A percentile compares a stretch with the other conserved stretches of the same genome.
phyloP scores from a whole-genome alignment of 2,888 invertebrate species.

The Stegana nigrithorax region DNA sequence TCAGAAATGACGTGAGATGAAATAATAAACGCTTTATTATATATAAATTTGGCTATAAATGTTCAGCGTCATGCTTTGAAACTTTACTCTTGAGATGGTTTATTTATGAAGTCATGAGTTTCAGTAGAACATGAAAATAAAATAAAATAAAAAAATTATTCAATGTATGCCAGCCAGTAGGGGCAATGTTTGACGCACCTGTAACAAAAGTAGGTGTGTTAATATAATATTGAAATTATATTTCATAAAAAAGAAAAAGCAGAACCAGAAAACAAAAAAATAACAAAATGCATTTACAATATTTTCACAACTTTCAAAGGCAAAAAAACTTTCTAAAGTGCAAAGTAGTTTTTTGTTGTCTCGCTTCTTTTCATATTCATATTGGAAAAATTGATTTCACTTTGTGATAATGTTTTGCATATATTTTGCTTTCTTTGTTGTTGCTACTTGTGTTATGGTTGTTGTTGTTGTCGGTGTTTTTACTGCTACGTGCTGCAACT shows the following conservation, averaged over 20 bases:
- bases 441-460: too few relatives aligned
- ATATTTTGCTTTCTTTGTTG: conserved; percentile 30
- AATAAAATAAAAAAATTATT: conserved; percentile 1
- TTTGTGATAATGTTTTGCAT: conserved; percentile 48
- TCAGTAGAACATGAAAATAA: not conserved
- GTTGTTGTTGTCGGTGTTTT: not conserved
- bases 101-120: conserved; percentile 3
- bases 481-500: conserved; percentile 9
- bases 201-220: too few relatives aligned
- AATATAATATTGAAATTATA: too few relatives aligned
- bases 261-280: not conserved
- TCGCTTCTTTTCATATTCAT: conserved; percentile 1
- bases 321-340: not conserved
- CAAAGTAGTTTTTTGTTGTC: not conserved
- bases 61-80: not conserved
- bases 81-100: not conserved
- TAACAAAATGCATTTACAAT: too few relatives aligned
- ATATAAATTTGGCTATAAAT: not conserved
- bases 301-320: not conserved
- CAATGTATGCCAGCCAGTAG: too few relatives aligned
- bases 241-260: not conserved
- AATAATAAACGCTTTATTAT: conserved; percentile 12
- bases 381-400: conserved; percentile 45
- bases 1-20: conserved; percentile 6
- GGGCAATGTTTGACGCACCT: conserved; percentile 10